These are phyloP conservation scores for Pyrocephalus nanus DNA, from an alignment of 2,797 vertebrate genomes.

Conservation along the genomic window DNA sequence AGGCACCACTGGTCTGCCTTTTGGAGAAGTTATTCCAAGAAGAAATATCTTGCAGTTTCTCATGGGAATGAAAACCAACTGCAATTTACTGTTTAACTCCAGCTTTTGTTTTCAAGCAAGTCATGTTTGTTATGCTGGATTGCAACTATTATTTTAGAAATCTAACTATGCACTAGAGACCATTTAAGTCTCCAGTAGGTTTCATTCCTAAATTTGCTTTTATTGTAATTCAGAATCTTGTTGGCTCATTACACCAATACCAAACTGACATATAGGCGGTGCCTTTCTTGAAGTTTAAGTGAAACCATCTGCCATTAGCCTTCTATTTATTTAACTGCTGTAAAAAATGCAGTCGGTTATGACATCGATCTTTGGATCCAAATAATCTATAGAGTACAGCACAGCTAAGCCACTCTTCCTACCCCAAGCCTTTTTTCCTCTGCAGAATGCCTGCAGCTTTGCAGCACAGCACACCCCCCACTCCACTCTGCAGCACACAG, in stretches of 20 bases:
- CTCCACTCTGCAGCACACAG: background rate
- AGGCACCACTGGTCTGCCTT: background rate
- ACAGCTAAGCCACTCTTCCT: background rate
- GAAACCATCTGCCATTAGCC: slow-evolving; percentile 62
- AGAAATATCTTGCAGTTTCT: slow-evolving; percentile 36
- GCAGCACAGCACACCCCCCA: background rate
- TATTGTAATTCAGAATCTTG: slow-evolving; percentile 43
- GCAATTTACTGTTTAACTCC: slow-evolving; percentile 26
- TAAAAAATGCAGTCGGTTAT: slow-evolving; percentile 26
- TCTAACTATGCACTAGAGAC: slow-evolving; percentile 54
- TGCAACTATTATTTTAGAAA: slow-evolving; percentile 61
- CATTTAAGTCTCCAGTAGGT: slow-evolving; percentile 53
- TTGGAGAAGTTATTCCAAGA: background rate
- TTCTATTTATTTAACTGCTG: slow-evolving; percentile 54
- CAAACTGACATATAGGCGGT: slow-evolving; percentile 20
- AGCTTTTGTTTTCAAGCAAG: slow-evolving; percentile 53
- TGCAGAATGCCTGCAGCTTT: background rate
- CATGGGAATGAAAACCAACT: slow-evolving; percentile 25
- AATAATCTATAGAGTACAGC: background rate
- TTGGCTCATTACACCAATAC: slow-evolving; percentile 39
- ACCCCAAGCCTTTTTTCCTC: background rate
- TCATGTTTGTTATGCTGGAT: slow-evolving; percentile 57
- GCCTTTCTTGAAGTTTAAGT: slow-evolving; percentile 47
- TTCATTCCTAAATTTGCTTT: slow-evolving; percentile 48
- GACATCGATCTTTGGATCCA: background rate